phyloP scores from a whole-genome alignment of 2,113 vertebrate genomes.

The Loxodonta africana region DNA sequence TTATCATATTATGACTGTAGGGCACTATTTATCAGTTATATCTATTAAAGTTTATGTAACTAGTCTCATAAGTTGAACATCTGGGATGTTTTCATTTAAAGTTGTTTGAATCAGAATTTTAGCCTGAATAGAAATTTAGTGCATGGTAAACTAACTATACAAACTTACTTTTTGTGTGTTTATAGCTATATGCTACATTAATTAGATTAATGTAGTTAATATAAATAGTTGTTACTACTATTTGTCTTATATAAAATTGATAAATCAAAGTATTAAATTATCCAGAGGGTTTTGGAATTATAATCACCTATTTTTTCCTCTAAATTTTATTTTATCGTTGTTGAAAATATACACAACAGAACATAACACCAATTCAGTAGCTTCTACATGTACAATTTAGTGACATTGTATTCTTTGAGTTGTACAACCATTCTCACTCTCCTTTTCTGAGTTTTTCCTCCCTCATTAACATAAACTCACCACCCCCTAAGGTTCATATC shows the following conservation, averaged over 20 bases:
- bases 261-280: constrained; percentile 49
- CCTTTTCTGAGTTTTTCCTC: no score
- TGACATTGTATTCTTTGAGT: no score
- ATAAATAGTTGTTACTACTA: background rate
- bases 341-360: no score
- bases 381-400: no score
- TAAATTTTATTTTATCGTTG: background rate
- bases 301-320: background rate
- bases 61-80: background rate
- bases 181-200: constrained; percentile 31
- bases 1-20: background rate
- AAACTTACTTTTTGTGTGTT: constrained; percentile 36
- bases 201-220: background rate
- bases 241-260: constrained; percentile 36
- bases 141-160: constrained; percentile 9
- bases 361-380: no score
- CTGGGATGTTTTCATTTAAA: constrained; percentile 44
- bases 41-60: constrained; percentile 40
- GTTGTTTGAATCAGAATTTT: constrained; percentile 69
- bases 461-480: no score
- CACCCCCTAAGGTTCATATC: no score
- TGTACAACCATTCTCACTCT: no score
- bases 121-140: constrained; percentile 60
- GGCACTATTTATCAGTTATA: background rate
- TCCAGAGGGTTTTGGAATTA: constrained; percentile 16